Percentiles rank a stretch among this genome's conserved stretches.
phyloP scores from a whole-genome alignment of 2,113 vertebrate species.

The Saguinus imperator region DNA sequence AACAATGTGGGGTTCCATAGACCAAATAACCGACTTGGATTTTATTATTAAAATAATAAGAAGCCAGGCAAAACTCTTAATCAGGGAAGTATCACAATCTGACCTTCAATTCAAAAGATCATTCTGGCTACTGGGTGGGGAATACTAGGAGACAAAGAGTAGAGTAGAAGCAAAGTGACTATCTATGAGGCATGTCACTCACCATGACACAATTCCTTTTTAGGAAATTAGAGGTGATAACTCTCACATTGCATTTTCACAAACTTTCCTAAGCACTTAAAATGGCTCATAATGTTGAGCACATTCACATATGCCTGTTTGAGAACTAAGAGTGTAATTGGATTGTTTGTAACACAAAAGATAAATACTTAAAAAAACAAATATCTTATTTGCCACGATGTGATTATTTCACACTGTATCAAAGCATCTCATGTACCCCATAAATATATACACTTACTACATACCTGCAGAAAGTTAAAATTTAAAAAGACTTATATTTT shows the following conservation, averaged over 20 bases:
- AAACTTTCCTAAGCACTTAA: accelerated
- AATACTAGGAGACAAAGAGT: not conserved
- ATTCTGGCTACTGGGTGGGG: not conserved
- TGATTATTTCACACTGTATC: no score
- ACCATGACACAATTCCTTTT: not conserved
- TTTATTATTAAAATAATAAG: not conserved
- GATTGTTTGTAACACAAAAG: no score
- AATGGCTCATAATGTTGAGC: not conserved
- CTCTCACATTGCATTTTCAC: not conserved
- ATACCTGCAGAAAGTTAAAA: accelerated
- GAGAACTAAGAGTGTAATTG: no score
- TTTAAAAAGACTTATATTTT: not conserved
- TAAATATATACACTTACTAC: no score
- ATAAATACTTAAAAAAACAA: no score
- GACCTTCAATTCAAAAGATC: not conserved
- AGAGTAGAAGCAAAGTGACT: not conserved
- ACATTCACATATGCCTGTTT: no score
- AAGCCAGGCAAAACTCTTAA: not conserved
- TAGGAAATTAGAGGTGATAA: not conserved
- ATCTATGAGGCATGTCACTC: not conserved
- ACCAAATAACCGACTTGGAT: not conserved
- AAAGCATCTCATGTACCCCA: no score
- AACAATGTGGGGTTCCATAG: not conserved
- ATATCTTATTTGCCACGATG: no score
- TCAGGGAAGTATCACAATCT: not conserved